Conservation (phyloP, 2,888 invertebrate species). For the Cantharis flavilabris region DNA sequence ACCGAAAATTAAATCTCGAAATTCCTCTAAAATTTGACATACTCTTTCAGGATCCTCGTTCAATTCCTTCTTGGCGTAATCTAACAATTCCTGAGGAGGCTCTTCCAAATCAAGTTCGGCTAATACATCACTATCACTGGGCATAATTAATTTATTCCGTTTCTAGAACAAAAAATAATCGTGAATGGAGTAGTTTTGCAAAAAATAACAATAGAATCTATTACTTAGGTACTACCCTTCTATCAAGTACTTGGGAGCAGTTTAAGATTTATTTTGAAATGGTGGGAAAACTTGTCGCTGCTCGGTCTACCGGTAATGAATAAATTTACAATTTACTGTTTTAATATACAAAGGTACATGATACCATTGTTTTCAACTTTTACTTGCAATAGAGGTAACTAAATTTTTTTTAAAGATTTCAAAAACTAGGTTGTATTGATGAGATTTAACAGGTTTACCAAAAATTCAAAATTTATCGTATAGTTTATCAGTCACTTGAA, state of each 20-base stretch:
- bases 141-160: constrained; percentile 13
- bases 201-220: background rate
- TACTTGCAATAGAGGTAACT: background rate
- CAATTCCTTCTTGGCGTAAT: constrained; percentile 68
- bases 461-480: background rate
- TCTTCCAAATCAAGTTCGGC: constrained; percentile 68
- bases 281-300: background rate
- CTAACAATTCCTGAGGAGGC: constrained; percentile 67
- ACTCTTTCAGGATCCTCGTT: constrained; percentile 74
- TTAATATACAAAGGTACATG: background rate
- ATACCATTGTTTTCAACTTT: background rate
- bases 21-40: constrained; percentile 70
- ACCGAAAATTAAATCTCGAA: constrained; percentile 78
- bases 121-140: constrained; percentile 59
- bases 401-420: background rate
- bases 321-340: background rate
- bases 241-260: background rate
- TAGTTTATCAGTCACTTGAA: background rate
- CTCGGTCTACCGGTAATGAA: background rate
- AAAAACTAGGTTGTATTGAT: background rate
- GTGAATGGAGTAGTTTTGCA: background rate
- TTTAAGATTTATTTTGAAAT: background rate
- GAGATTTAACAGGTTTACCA: background rate
- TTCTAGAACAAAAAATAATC: background rate
- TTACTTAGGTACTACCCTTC: background rate